Evolutionary conservation across 2,888 invertebrate genomes (phyloP), one percentile per base, ranked within the genome.

Genomic region (Eristalinus sepulchralis): DNA sequence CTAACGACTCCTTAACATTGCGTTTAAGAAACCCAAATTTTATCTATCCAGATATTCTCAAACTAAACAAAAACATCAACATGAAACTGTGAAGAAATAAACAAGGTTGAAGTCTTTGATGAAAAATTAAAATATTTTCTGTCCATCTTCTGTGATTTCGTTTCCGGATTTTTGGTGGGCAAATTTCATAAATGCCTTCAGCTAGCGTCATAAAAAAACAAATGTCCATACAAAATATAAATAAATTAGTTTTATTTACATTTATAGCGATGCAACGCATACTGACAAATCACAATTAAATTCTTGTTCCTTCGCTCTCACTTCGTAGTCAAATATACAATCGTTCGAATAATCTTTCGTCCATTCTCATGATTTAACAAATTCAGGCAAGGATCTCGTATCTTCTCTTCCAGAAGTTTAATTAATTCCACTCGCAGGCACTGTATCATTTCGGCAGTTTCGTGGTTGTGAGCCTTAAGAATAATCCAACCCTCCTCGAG

Each of bases 401-500:
- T 97, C 93, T 97, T 98, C 90, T 96, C 95, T 91, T 97, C 96
- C 80, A 98, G 92, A 84, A 98, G 93, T 89, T 95, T 95, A 79
- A 96, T 94, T 33, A 98, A 92, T 90, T 97, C 97, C 9, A 94
- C 93, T 88, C 97, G 93, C 89, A 97, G 95, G 70, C 95, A 95
- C 92, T 97, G 96, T 67, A 97, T 93, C 94, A 97, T 95, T 94
- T 97, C 97, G 0, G 96, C 97, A n/a, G 96, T 94, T 93, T 95
- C 95, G 88, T 96, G 96, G 88, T 95, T 95, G 87, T 96, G 95
- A 0, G 96, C 96, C 91, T 96, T 95, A 89, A 97, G 95, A 92
- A 96, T 94, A 68, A 97, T 96, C 97, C 97, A 97, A 3, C 96
- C 96, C 89, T 96, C 96, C 91, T 96, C 97, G 33, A 97, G 91